phyloP scores from a whole-genome alignment of 2,113 vertebrate genomes.

The Antechinus flavipes region DNA sequence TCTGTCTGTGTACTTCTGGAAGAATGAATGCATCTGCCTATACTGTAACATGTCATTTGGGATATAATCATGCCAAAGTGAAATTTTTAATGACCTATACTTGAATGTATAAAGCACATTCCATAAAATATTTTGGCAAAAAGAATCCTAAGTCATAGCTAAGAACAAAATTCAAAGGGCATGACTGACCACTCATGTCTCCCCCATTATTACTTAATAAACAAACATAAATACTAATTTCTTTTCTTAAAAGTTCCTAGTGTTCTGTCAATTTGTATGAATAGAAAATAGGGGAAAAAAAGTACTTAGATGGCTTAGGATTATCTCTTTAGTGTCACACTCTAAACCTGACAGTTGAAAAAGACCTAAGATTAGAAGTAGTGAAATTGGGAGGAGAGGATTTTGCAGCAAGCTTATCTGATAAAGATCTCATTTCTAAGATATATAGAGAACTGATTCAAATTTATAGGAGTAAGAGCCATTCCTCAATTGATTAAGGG shows the following conservation, averaged over 20 bases:
- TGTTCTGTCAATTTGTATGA: constrained; percentile 65
- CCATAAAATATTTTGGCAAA: constrained; percentile 76
- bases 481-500: background rate
- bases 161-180: constrained; percentile 73
- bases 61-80: constrained; percentile 46
- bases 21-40: constrained; percentile 57
- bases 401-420: background rate
- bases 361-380: background rate
- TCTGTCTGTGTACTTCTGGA: constrained; percentile 60
- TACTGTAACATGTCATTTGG: constrained; percentile 52
- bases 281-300: constrained; percentile 68
- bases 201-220: constrained; percentile 69
- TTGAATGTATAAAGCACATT: constrained; percentile 74
- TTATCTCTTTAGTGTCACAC: constrained; percentile 12
- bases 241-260: constrained; percentile 58
- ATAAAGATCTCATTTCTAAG: background rate
- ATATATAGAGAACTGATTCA: background rate
- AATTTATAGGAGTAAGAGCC: background rate
- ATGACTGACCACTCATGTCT: constrained; percentile 11
- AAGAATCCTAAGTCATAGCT: constrained; percentile 65
- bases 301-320: constrained; percentile 68
- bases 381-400: background rate
- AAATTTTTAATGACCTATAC: constrained; percentile 60
- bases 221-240: constrained; percentile 61
- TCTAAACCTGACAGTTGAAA: background rate